Evolutionary conservation across 2,113 vertebrate species (phyloP).

Genomic region (Gallinago jamesoni): DNA sequence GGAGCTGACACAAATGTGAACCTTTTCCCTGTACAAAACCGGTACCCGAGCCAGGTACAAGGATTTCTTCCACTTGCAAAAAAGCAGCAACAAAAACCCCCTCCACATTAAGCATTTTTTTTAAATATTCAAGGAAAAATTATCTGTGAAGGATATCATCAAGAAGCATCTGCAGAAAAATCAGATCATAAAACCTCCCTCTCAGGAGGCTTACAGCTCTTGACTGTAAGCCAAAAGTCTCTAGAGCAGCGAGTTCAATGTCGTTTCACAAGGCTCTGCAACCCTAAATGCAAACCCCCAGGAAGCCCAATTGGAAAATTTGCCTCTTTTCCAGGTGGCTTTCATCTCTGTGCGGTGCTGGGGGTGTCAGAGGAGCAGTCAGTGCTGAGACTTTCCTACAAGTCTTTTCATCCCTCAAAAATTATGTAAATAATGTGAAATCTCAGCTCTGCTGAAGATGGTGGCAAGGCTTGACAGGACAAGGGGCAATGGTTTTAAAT

Average conservation of each 20-base stretch:
- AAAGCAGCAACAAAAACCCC: neutral
- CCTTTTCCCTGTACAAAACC: neutral
- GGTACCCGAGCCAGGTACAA: neutral
- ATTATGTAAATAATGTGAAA: neutral
- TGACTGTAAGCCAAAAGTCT: neutral
- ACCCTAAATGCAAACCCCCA: neutral
- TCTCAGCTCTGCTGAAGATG: neutral
- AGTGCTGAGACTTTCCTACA: neutral
- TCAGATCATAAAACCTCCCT: neutral
- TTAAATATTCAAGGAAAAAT: neutral
- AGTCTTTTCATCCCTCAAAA: neutral
- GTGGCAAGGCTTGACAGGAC: too few species aligned
- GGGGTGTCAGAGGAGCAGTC: neutral
- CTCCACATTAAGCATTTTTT: neutral
- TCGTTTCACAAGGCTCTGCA: neutral
- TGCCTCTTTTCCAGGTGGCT: fast-evolving
- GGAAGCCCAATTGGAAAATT: neutral
- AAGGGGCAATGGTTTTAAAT: too few species aligned
- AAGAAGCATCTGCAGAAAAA: neutral
- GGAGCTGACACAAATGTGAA: neutral
- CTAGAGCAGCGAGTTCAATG: neutral
- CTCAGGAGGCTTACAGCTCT: neutral
- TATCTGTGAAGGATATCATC: neutral
- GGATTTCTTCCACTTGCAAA: neutral
- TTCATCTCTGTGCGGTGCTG: neutral